Evolutionary conservation across 2,888 invertebrate genomes (phyloP), one percentile per base, ranked within the genome.

Genomic region (Rugalucina vietnamica): DNA sequence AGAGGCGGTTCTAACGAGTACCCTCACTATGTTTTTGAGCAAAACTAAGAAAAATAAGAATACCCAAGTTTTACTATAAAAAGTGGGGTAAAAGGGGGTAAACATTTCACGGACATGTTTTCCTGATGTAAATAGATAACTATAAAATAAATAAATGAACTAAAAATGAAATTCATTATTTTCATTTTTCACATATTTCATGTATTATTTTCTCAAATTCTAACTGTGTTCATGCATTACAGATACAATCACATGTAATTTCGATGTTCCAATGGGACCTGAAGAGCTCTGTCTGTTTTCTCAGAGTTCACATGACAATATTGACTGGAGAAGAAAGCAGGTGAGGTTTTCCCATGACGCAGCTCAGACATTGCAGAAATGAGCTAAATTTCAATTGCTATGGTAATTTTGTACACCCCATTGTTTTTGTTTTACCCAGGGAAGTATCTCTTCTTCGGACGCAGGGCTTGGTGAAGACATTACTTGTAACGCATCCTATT

Each of bases 221-320:
- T n/a, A n/a, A n/a, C n/a, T n/a, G n/a, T n/a, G n/a, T n/a, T n/a
- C n/a, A n/a, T n/a, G n/a, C n/a, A n/a, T n/a, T 65, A n/a, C 65
- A 78, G 78, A 78, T 5, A 24, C 24, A 8, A 71, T 78, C n/a
- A 34, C 21, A 10, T 78, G 78, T 24, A 78, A 32, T 29, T 78
- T 78, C 54, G 71, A 78, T 36, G 14, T 14, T 18, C 34, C 10
- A 5, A 54, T 50, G 27, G 78, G 78, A 10, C 78, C 71, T 24
- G 12, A 50, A 34, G 36, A 36, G 1, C 21, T 71, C 32, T 78
- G 78, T 34, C 54, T 78, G 57, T 78, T 78, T 70, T 54, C 27
- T 10, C 78, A 78, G 49, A 78, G 50, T 37, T 34, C 12, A 5
- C 27, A 70, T n/a, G 78, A 78, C 54, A 18, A 78, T 1, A 24